Evolutionary conservation across 2,888 invertebrate species (phyloP).

Genomic region (Acanthococcus lagerstroemiae): DNA sequence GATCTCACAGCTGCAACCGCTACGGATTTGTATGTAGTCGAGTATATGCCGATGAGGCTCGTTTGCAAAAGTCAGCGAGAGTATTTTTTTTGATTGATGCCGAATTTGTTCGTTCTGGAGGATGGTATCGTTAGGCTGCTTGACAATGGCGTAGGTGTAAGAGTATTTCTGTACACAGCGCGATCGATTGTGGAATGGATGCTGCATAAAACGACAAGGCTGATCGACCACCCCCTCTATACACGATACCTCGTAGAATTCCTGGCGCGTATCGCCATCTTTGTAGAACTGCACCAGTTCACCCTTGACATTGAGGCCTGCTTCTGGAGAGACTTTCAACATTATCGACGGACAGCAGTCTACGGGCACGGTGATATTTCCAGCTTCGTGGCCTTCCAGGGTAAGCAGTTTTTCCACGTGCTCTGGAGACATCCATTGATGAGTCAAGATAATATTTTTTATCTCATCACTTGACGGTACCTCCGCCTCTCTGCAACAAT

Average conservation of each 20-base stretch:
- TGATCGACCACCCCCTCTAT: constrained; percentile 56
- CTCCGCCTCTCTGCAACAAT: not conserved
- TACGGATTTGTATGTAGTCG: constrained; percentile 71
- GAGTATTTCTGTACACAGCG: constrained; percentile 72
- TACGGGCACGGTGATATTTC: constrained; percentile 42
- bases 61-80: constrained; percentile 34
- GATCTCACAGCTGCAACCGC: constrained; percentile 76
- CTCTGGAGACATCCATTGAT: constrained; percentile 48
- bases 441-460: not conserved
- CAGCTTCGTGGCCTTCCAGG: constrained; percentile 46
- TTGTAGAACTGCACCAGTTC: constrained; percentile 61
- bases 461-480: not conserved
- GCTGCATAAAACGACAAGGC: constrained; percentile 66
- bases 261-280: constrained; percentile 35
- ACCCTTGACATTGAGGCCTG: constrained; percentile 62
- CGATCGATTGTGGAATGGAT: constrained; percentile 57
- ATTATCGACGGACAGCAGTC: constrained; percentile 74
- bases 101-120: constrained; percentile 32
- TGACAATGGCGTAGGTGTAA: constrained; percentile 72
- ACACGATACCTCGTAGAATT: constrained; percentile 71
- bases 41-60: constrained; percentile 54
- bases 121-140: constrained; percentile 48
- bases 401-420: constrained; percentile 55
- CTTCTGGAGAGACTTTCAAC: constrained; percentile 66
- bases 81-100: constrained; percentile 14